Base-by-base conservation (phyloP, 2,797 vertebrate species). In the Erethizon dorsatum region DNA sequence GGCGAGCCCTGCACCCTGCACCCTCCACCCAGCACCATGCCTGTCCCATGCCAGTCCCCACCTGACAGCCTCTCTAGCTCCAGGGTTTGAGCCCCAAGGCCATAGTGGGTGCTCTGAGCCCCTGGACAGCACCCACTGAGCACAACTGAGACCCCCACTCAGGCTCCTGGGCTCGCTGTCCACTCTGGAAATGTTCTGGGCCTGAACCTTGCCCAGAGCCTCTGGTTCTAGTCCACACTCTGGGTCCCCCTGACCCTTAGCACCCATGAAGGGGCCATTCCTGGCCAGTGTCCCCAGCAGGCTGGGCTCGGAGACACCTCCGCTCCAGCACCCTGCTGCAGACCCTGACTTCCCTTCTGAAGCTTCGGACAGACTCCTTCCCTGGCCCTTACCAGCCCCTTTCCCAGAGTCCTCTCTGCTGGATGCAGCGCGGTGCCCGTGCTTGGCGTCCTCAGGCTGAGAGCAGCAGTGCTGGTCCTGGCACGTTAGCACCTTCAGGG, bases 131-230 rank as follows among this genome's bases (percentile, higher is more conserved):
- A 14, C 28, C n/a, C 12, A 6, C 5, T 8, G 18, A 5, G 28
- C 31, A 2, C 63, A 12, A 6, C 4, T 13, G 45, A 13, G 54
- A 3, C 5, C 15, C 50, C 6, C n/a, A 1, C 47, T 9, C 20
- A 1, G 0, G 11, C 69, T 54, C 1, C 20, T 6, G 6, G 24
- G 47, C 47, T 45, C 47, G 13, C 4, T 11, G 26, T 18, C 37
- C 59, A 1, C 20, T 4, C 24, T 26, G 8, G 0, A 8, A 0
- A 1, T 45, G 15, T 26, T 33, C 1, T 14, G n/a, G 5, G 22
- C 2, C 57, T 1, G 7, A 24, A 5, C 22, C 22, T 22, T 3
- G 6, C 28, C 28, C 84, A 2, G 31, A 2, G 2, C 41, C 41
- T 69, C 41, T 12, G 33, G 67, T 4, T 3, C 3, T 0, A 13